Conservation (phyloP, 2,797 vertebrate genomes). For the Anguilla pacifica region DNA sequence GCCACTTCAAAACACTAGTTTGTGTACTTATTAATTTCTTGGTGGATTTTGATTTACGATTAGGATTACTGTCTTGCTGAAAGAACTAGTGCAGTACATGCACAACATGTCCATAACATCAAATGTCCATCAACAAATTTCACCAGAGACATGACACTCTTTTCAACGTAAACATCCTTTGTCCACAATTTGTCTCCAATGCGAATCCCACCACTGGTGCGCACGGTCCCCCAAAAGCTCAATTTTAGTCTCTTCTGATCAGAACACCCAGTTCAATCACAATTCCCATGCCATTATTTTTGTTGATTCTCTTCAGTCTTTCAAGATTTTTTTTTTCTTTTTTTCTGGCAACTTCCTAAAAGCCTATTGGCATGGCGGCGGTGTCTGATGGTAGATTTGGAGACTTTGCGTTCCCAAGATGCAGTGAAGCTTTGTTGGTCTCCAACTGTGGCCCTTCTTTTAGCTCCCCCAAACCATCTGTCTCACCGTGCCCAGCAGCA, state of each 20-base stretch:
- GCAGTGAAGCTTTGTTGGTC: background rate
- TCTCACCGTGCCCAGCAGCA: background rate
- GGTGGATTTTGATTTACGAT: background rate
- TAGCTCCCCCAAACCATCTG: background rate
- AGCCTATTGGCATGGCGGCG: background rate
- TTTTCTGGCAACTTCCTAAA: background rate
- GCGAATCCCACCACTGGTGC: background rate
- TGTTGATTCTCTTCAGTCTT: background rate
- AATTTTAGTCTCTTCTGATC: background rate
- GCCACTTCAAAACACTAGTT: background rate
- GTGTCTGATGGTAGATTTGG: conserved; percentile 1
- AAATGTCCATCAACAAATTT: background rate
- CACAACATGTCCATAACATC: background rate
- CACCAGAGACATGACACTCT: background rate
- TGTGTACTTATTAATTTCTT: background rate
- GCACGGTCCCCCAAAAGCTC: background rate
- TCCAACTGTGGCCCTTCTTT: background rate
- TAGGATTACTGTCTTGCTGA: background rate
- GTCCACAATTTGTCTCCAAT: background rate
- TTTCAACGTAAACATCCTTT: background rate
- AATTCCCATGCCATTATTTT: background rate
- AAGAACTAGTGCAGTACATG: background rate
- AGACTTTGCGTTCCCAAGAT: background rate
- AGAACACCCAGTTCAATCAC: background rate
- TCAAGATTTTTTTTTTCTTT: background rate